These are phyloP conservation scores for Xenus cinereus DNA, from an alignment of 2,113 vertebrate genomes.

Conservation along the genomic window DNA sequence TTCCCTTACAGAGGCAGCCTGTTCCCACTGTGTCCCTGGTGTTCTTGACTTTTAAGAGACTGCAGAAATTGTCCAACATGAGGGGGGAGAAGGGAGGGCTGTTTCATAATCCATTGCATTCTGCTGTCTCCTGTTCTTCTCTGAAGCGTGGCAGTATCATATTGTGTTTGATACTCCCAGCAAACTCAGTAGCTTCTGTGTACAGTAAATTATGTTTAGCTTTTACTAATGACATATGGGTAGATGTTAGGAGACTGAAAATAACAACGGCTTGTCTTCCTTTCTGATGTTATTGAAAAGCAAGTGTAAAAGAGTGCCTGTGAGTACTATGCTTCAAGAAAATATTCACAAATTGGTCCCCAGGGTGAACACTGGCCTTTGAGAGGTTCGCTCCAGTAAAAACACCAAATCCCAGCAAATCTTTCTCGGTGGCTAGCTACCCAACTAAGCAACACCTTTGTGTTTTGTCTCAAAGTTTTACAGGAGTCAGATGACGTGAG, in stretches of 20 bases:
- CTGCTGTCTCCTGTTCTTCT: neutral
- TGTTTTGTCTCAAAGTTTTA: constrained; percentile 48
- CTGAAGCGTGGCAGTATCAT: neutral
- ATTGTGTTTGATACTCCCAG: neutral
- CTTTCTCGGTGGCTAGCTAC: neutral
- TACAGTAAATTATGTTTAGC: neutral
- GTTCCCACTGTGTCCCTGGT: neutral
- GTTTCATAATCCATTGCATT: neutral
- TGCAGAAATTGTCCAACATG: neutral
- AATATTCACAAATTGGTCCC: neutral
- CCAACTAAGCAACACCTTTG: neutral
- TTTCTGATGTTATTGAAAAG: neutral
- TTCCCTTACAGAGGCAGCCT: neutral
- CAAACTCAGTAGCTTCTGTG: neutral
- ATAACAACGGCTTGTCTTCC: neutral
- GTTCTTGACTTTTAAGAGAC: neutral
- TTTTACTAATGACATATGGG: constrained; percentile 9
- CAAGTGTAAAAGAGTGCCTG: neutral
- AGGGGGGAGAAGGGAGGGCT: neutral
- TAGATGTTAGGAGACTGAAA: neutral
- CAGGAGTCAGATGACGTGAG: neutral
- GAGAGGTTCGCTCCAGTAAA: constrained; percentile 12
- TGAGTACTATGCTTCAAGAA: neutral
- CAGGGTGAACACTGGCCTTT: neutral
- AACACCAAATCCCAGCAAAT: neutral